Evolutionary conservation across 1,140 invertebrate genomes (phyloP).

Genomic region (Ceratina calcarata): DNA sequence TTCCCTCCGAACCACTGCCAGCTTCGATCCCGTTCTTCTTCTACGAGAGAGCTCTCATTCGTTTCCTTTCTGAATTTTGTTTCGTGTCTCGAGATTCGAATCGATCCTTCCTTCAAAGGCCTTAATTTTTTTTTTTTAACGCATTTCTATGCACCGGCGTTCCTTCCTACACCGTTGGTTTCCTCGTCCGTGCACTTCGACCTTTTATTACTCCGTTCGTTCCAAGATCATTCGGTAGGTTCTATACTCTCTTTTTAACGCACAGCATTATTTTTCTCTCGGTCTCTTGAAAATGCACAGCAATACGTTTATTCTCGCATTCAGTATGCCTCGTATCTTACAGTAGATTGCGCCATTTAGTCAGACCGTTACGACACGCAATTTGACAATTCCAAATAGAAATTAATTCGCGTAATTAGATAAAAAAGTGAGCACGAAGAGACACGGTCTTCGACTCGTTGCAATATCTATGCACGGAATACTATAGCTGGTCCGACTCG

Average conservation of each 20-base stretch:
- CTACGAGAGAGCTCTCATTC: slow-evolving; percentile 2
- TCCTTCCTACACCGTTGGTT: background rate
- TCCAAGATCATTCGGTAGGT: background rate
- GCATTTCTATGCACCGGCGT: slow-evolving; percentile 6
- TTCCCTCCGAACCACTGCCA: background rate
- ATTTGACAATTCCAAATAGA: too few species aligned
- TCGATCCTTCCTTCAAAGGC: slow-evolving; percentile 3
- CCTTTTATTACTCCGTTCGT: background rate
- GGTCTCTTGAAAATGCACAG: too few species aligned
- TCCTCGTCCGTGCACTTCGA: background rate
- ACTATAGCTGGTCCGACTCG: background rate
- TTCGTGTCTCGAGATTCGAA: background rate
- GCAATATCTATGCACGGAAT: too few species aligned
- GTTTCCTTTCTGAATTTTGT: slow-evolving; percentile 22
- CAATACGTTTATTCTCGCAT: too few species aligned
- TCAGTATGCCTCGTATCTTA: too few species aligned
- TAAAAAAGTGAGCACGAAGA: background rate
- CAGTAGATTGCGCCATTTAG: background rate
- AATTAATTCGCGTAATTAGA: background rate
- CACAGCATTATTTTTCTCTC: background rate
- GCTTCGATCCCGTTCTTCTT: background rate
- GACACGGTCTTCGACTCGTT: background rate
- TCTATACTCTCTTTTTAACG: background rate
- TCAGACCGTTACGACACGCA: too few species aligned
- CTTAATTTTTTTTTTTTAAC: slow-evolving; percentile 1